Conservation (phyloP, 1,140 invertebrate species). For the Hypothenemus hampei region DNA sequence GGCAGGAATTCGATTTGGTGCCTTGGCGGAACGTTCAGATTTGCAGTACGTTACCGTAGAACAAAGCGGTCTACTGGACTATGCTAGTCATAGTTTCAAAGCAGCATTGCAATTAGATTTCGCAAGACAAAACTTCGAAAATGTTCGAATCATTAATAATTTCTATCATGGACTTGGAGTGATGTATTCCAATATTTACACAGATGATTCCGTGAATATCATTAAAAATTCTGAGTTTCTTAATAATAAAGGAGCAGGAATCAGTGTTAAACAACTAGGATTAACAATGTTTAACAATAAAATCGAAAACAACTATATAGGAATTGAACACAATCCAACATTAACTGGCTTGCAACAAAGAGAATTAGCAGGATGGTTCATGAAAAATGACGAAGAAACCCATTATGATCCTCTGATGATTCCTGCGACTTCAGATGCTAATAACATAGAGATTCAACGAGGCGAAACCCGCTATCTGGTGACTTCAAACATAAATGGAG, state of each 20-base stretch:
- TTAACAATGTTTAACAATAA: constrained; percentile 68
- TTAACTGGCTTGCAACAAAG: constrained; percentile 78
- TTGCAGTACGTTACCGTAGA: constrained; percentile 86
- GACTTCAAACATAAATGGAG: constrained; percentile 58
- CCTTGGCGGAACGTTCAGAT: constrained; percentile 77
- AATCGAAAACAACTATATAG: constrained; percentile 81
- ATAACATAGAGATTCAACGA: constrained; percentile 59
- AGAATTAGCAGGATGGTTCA: constrained; percentile 90
- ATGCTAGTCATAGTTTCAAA: constrained; percentile 83
- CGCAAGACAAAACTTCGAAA: constrained; percentile 84
- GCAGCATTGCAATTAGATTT: constrained; percentile 96
- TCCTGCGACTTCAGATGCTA: constrained; percentile 52
- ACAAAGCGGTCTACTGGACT: constrained; percentile 91
- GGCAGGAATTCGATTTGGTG: constrained; percentile 87
- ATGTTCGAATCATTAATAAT: constrained; percentile 74
- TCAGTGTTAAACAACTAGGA: constrained; percentile 83
- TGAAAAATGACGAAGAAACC: constrained; percentile 61
- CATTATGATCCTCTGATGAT: constrained; percentile 66
- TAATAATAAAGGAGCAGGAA: constrained; percentile 80
- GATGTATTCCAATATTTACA: constrained; percentile 84
- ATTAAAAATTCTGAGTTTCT: constrained; percentile 85
- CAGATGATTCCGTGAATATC: constrained; percentile 77
- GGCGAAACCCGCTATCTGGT: constrained; percentile 74
- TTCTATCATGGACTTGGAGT: constrained; percentile 84
- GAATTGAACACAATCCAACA: constrained; percentile 88